Conservation (phyloP, 2,113 vertebrate genomes). For the Empidonax traillii region DNA sequence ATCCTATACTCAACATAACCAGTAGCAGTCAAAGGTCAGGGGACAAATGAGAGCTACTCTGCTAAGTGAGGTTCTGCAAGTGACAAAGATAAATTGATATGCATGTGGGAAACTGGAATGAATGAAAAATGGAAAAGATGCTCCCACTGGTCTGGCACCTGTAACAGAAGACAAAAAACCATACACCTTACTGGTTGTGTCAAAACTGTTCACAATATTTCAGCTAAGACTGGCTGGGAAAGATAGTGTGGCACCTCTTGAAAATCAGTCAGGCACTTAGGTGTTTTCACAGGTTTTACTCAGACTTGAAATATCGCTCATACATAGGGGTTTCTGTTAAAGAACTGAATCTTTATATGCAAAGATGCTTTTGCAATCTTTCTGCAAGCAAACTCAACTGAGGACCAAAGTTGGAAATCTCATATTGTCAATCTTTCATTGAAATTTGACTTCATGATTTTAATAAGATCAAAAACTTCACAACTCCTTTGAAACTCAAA, state of each 20-base stretch:
- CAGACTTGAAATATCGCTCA: background rate
- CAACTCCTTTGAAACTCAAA: background rate
- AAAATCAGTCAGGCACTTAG: background rate
- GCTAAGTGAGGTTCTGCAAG: slow-evolving; percentile 40
- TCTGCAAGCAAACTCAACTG: background rate
- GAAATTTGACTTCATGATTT: background rate
- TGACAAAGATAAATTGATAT: slow-evolving; percentile 42
- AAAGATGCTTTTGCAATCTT: background rate
- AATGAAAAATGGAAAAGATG: slow-evolving; percentile 31
- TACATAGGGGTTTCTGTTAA: background rate
- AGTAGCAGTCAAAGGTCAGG: slow-evolving; percentile 48
- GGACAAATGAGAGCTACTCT: slow-evolving; percentile 57
- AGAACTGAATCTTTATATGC: background rate
- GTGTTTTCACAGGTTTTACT: background rate
- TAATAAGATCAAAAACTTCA: background rate
- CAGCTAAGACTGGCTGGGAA: background rate
- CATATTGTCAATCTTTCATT: background rate
- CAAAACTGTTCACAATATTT: background rate
- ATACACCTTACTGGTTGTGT: background rate
- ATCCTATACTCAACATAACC: background rate
- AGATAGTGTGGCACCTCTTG: background rate
- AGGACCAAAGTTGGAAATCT: background rate
- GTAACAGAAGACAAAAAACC: background rate
- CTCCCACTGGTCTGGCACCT: background rate
- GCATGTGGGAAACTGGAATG: slow-evolving; percentile 10